Percentiles rank a stretch among this genome's conserved stretches.
phyloP scores from a whole-genome alignment of 2,797 vertebrate genomes.

The Lagocephalus sceleratus region DNA sequence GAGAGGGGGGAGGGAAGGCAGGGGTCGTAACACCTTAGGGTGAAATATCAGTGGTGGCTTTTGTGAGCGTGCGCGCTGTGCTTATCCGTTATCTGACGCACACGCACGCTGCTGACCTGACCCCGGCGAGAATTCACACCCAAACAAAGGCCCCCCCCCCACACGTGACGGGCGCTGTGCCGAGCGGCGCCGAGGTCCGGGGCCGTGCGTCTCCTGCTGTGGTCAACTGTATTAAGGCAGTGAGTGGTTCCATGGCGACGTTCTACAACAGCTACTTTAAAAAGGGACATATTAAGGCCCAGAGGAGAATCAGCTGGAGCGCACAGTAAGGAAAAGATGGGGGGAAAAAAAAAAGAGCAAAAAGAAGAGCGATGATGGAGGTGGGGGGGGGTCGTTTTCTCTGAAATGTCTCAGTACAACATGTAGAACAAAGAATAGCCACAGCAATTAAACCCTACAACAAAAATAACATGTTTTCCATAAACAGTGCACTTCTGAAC shows the following conservation, averaged over 20 bases:
- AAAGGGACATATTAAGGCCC: slow-evolving; percentile 48
- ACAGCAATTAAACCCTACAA: slow-evolving; percentile 66
- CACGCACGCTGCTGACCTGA: slow-evolving; percentile 28
- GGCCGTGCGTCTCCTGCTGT: slow-evolving; percentile 61
- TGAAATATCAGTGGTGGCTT: slow-evolving; percentile 59
- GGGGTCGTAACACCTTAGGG: slow-evolving; percentile 56
- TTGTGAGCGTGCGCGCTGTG: slow-evolving; percentile 55
- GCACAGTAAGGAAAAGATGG: slow-evolving; percentile 28
- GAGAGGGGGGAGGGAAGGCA: neutral
- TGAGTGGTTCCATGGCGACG: slow-evolving; percentile 75
- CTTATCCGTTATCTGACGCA: slow-evolving; percentile 40
- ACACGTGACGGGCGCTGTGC: too few species aligned
- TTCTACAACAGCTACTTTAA: slow-evolving; percentile 67
- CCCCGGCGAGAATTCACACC: neutral
- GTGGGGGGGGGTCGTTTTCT: slow-evolving; percentile 49
- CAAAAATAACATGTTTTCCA: slow-evolving; percentile 63
- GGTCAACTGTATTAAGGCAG: slow-evolving; percentile 80
- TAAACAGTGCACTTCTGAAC: slow-evolving; percentile 73
- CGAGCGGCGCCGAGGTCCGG: slow-evolving; percentile 5
- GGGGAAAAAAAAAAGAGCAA: slow-evolving; percentile 9
- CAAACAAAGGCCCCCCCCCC: neutral
- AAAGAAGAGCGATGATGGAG: slow-evolving; percentile 20
- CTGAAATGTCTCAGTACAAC: slow-evolving; percentile 82
- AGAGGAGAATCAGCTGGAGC: slow-evolving; percentile 49
- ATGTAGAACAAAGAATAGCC: slow-evolving; percentile 76